Percentiles rank a stretch among this genome's conserved stretches.
phyloP scores from a whole-genome alignment of 1,140 invertebrate genomes.

The Brachionus rotundiformis region DNA sequence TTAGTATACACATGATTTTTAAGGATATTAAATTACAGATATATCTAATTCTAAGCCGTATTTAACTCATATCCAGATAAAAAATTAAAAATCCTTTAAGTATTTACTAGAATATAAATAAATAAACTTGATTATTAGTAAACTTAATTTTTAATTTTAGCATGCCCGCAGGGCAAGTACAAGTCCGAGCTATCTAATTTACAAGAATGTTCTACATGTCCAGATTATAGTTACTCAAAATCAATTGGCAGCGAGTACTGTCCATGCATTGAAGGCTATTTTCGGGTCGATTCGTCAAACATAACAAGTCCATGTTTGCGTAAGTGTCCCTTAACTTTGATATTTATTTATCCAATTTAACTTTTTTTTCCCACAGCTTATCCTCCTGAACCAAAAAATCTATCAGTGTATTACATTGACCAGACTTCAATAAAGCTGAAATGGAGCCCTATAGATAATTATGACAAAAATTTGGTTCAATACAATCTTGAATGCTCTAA shows the following conservation, averaged over 20 bases:
- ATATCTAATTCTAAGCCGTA: not conserved
- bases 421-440: conserved; percentile 19
- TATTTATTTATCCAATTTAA: no score
- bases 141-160: conserved; percentile 16
- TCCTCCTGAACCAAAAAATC: conserved; percentile 47
- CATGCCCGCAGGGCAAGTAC: conserved; percentile 32
- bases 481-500: conserved; percentile 47
- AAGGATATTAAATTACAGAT: not conserved
- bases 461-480: conserved; percentile 39
- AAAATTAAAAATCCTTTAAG: not conserved
- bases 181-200: conserved; percentile 3
- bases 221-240: conserved; percentile 27
- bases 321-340: conserved; percentile 35
- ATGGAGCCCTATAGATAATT: conserved; percentile 36
- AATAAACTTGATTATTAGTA: not conserved
- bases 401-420: conserved; percentile 34
- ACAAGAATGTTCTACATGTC: not conserved
- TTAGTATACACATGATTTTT: not conserved
- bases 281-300: not conserved
- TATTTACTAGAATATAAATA: no score
- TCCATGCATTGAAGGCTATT: conserved; percentile 34
- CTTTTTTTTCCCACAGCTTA: not conserved
- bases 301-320: conserved; percentile 15
- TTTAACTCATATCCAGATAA: not conserved
- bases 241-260: not conserved